phyloP scores from a whole-genome alignment of 23 tunicate species.

The Diplosoma virens region DNA sequence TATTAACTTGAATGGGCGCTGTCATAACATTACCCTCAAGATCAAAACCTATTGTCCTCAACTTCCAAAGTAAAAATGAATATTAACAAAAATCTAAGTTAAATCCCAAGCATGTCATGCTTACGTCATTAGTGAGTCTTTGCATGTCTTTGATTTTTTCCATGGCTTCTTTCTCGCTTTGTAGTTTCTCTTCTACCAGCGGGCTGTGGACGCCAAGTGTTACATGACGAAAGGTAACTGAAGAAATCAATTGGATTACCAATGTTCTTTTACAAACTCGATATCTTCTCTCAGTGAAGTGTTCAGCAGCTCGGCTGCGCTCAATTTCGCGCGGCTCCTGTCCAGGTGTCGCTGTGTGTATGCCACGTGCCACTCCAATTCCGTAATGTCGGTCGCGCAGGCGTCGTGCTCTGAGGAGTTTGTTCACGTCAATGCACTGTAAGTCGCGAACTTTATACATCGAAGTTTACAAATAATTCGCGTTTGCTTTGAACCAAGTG shows the following conservation, averaged over 20 bases:
- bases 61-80: too few relatives aligned
- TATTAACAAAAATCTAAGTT: too few relatives aligned
- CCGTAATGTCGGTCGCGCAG: conserved; percentile 81
- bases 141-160: conserved; percentile 67
- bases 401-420: conserved; percentile 89
- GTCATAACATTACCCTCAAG: too few relatives aligned
- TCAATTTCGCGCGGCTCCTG: conserved; percentile 47
- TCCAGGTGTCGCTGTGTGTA: conserved; percentile 80
- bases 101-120: background rate
- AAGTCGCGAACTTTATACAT: too few relatives aligned
- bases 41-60: too few relatives aligned
- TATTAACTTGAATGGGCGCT: too few relatives aligned
- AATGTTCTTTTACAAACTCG: conserved; percentile 78
- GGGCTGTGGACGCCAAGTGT: conserved; percentile 42
- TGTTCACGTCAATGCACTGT: too few relatives aligned
- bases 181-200: conserved; percentile 80
- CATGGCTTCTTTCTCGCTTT: conserved; percentile 82
- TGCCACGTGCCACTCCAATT: conserved; percentile 86
- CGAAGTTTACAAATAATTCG: too few relatives aligned
- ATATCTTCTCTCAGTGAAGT: conserved; percentile 69
- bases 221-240: conserved; percentile 5
- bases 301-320: conserved; percentile 64
- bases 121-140: conserved; percentile 56
- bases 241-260: conserved; percentile 28
- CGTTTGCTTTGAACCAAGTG: too few relatives aligned